Conservation (phyloP, 2,113 vertebrate genomes). For the Laticauda colubrina region DNA sequence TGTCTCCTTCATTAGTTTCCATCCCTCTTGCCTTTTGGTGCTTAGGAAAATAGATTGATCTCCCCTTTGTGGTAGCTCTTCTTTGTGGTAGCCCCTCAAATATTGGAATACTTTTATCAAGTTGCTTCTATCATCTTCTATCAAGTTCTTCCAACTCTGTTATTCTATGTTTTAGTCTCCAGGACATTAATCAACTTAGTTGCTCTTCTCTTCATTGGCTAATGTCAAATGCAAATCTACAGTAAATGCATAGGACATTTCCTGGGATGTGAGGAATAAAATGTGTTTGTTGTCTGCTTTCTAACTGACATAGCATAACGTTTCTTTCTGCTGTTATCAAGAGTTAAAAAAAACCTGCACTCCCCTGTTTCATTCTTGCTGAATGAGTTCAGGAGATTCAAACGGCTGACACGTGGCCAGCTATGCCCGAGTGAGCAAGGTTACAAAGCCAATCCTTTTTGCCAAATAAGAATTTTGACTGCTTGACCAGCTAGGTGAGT, state of each 20-base stretch:
- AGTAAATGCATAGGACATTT: not conserved
- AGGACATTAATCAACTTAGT: not conserved
- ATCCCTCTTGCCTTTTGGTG: not conserved
- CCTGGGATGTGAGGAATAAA: not conserved
- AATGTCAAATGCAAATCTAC: not conserved
- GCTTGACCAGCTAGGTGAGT: not conserved
- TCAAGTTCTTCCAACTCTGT: no score
- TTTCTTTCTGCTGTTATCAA: not conserved
- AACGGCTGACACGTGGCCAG: slow-evolving; percentile 17
- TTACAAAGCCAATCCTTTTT: slow-evolving; percentile 28
- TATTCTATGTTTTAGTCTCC: not conserved
- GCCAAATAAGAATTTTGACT: slow-evolving; percentile 17
- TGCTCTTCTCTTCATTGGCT: not conserved
- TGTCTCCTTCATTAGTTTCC: not conserved
- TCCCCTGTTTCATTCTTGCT: not conserved
- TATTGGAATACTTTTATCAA: not conserved
- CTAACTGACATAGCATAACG: not conserved
- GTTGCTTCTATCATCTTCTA: no score
- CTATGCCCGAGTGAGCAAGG: rapidly evolving
- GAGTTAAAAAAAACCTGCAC: not conserved
- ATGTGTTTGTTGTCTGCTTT: not conserved
- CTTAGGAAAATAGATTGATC: not conserved
- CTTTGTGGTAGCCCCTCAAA: not conserved
- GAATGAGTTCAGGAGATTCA: slow-evolving; percentile 13
- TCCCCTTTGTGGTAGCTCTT: not conserved